Conservation (phyloP, 2,113 vertebrate genomes). For the Ptilonorhynchus violaceus region DNA sequence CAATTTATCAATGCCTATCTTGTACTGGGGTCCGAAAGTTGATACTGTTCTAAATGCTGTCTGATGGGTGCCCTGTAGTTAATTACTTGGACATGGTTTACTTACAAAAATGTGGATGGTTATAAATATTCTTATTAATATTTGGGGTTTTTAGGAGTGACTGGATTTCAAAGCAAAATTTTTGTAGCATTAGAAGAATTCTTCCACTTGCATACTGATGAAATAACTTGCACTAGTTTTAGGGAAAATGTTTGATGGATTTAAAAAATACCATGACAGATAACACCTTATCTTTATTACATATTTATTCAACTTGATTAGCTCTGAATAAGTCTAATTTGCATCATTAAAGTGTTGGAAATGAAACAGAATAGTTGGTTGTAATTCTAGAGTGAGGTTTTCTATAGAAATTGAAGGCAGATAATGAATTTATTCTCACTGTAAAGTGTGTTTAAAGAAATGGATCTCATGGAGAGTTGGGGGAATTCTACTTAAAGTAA, state of each 20-base stretch:
- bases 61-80: background rate
- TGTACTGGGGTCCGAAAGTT: background rate
- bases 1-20: background rate
- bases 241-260: background rate
- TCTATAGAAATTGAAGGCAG: background rate
- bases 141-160: background rate
- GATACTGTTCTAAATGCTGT: background rate
- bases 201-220: background rate
- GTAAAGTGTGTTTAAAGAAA: background rate
- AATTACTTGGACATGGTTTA: background rate
- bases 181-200: background rate
- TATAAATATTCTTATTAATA: background rate
- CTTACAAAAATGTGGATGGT: background rate
- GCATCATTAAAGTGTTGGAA: background rate
- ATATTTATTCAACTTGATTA: background rate
- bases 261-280: background rate
- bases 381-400: background rate
- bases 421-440: background rate
- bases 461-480: background rate
- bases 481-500: background rate
- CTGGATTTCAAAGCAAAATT: background rate
- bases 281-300: background rate
- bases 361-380: background rate
- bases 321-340: background rate
- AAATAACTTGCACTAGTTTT: background rate